phyloP scores from a whole-genome alignment of 2,113 vertebrate species.

The Halcyon malimbica region DNA sequence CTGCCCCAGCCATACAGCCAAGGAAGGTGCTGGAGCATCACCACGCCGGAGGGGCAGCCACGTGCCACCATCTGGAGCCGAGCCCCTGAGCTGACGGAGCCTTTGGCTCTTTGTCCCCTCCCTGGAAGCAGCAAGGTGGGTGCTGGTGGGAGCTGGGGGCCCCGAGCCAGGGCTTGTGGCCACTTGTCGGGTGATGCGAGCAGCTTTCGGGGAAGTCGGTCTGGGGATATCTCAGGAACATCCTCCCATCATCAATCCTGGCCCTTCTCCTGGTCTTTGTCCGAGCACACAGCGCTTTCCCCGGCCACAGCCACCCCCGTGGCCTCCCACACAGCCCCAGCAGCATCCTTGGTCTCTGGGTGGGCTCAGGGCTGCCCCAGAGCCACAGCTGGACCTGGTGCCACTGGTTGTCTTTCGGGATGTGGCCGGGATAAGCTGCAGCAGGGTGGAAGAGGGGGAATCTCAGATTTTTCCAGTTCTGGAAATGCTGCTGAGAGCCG shows the following conservation, averaged over 20 bases:
- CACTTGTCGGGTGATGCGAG: not conserved
- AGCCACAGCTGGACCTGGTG: not conserved
- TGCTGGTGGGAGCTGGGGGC: not conserved
- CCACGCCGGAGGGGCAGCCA: rapidly evolving
- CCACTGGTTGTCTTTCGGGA: not conserved
- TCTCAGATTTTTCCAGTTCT: not conserved
- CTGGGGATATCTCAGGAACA: too few relatives aligned
- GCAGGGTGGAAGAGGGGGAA: not conserved
- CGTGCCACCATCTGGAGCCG: rapidly evolving
- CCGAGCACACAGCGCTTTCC: not conserved
- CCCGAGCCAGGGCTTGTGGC: rapidly evolving
- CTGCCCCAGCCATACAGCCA: rapidly evolving
- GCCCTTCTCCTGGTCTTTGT: not conserved
- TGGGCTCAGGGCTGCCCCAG: not conserved
- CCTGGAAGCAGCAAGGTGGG: not conserved
- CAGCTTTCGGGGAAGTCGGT: not conserved
- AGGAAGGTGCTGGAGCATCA: not conserved
- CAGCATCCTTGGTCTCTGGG: not conserved
- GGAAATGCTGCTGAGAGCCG: not conserved
- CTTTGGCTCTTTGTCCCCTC: not conserved
- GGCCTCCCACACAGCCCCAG: not conserved
- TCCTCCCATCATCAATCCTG: rapidly evolving
- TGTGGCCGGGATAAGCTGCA: not conserved
- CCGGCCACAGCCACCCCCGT: not conserved
- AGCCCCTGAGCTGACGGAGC: not conserved